Evolutionary conservation across 2,797 vertebrate genomes (phyloP).

Genomic region (Lates japonicus): DNA sequence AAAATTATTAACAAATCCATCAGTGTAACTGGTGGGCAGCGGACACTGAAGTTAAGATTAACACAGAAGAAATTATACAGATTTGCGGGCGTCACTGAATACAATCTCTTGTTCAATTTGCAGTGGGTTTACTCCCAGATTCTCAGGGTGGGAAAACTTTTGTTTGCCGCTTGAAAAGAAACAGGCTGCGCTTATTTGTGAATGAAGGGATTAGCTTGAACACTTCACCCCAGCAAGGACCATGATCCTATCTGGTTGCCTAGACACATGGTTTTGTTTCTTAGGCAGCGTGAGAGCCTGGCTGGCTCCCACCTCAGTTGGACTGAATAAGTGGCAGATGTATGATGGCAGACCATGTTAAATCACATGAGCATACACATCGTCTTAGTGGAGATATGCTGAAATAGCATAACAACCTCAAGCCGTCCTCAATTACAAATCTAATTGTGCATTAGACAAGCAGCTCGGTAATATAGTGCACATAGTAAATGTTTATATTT

Average conservation of each 20-base stretch:
- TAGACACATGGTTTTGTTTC: conserved; percentile 85
- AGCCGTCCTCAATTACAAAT: conserved; percentile 37
- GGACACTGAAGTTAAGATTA: conserved; percentile 58
- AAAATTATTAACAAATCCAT: conserved; percentile 34
- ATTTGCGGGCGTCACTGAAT: conserved; percentile 74
- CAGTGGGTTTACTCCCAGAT: conserved; percentile 87
- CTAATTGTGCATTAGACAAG: conserved; percentile 46
- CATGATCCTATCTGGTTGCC: conserved; percentile 93
- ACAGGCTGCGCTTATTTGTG: conserved; percentile 92
- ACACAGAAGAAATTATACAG: conserved; percentile 71
- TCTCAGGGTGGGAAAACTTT: conserved; percentile 87
- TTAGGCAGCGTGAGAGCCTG: conserved; percentile 82
- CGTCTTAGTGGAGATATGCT: conserved; percentile 41
- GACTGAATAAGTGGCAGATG: conserved; percentile 78
- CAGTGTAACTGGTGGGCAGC: conserved; percentile 45
- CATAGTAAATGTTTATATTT: conserved; percentile 58
- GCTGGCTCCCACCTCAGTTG: conserved; percentile 72
- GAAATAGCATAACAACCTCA: conserved; percentile 50
- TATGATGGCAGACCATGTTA: conserved; percentile 68
- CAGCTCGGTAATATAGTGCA: conserved; percentile 40
- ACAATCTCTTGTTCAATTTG: conserved; percentile 81
- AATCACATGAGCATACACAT: conserved; percentile 69
- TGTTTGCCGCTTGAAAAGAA: conserved; percentile 85
- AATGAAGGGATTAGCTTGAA: conserved; percentile 93
- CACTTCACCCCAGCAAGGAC: conserved; percentile 93